A percentile compares a stretch with the other conserved stretches of the same genome.
Conservation (phyloP, 2,888 invertebrate species). For the Boloria euphrosyne region DNA sequence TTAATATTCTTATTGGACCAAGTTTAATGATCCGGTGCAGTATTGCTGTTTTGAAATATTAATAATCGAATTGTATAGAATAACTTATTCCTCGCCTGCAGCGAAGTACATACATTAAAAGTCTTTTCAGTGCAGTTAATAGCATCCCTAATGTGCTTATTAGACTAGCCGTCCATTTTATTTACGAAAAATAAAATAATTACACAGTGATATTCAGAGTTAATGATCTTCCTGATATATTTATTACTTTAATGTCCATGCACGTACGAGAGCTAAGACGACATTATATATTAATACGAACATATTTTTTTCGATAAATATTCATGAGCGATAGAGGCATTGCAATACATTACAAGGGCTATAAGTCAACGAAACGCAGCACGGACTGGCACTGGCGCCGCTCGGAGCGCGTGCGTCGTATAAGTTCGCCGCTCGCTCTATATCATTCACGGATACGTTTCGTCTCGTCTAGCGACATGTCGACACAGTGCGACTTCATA, state of each 20-base stretch:
- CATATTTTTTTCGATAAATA: slow-evolving; percentile 75
- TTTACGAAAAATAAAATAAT: slow-evolving; percentile 70
- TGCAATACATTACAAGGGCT: slow-evolving; percentile 74
- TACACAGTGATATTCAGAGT: slow-evolving; percentile 61
- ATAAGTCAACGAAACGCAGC: slow-evolving; percentile 77
- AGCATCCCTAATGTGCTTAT: slow-evolving; percentile 66
- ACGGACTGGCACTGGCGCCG: slow-evolving; percentile 49
- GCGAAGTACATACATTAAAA: slow-evolving; percentile 54
- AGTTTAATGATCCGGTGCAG: slow-evolving; percentile 47
- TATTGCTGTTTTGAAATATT: slow-evolving; percentile 46
- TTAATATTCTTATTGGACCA: slow-evolving; percentile 24
- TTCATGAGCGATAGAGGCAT: slow-evolving; percentile 80
- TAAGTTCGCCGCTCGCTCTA: slow-evolving; percentile 46
- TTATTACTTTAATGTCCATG: slow-evolving; percentile 67
- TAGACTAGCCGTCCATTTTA: slow-evolving; percentile 62
- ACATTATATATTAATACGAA: slow-evolving; percentile 63
- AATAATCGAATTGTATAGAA: slow-evolving; percentile 36
- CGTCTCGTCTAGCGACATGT: slow-evolving; percentile 64
- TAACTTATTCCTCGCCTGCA: slow-evolving; percentile 59
- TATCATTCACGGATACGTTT: slow-evolving; percentile 57
- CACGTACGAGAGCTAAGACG: slow-evolving; percentile 54
- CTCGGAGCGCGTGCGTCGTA: slow-evolving; percentile 47
- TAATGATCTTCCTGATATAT: slow-evolving; percentile 68
- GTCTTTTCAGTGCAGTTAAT: slow-evolving; percentile 54
- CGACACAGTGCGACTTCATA: slow-evolving; percentile 68